Base-by-base conservation (phyloP, 35 echinoderm and acorn worm genomes). In the Ophiothrix spiculata region DNA sequence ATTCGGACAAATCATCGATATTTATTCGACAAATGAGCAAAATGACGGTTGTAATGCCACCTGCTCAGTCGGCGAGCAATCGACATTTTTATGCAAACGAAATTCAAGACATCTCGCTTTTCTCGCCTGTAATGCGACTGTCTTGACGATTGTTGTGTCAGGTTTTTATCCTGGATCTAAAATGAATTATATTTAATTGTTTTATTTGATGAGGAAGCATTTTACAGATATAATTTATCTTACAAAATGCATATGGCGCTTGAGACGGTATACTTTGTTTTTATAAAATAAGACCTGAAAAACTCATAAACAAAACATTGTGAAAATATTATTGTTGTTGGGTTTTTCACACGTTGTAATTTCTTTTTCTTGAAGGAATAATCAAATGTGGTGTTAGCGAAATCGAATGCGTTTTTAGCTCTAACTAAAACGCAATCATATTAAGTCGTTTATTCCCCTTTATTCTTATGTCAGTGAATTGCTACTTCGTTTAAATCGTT, bases 1-100 rank as follows among this genome's bases (percentile, higher is more conserved):
- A 69, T 25, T 25, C 17, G 60, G 60, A 69, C 60, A 69, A 69
- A 69, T 69, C 29, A 69, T 69, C 60, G 60, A 69, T 69, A 69
- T 69, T 69, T 69, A 69, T 69, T 69, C 60, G 60, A 28, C 60
- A 69, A 69, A 69, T 69, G 16, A 69, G 29, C 10, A 25, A 69
- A 69, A 69, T 69, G 60, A 69, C 60, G 29, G 17, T 69, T 69
- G 60, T 69, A 69, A 69, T 28, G 60, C 16, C 60, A 69, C 60
- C 60, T 69, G 60, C 60, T 28, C 25, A 25, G 6, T 4, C 23
- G 1, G 60, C 25, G n/a, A n/a, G n/a, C 60, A 28, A 69, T 69
- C 60, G 60, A 69, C n/a, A 69, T 15, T 15, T 69, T 69, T n/a
- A 69, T 69, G 60, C 8, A 69, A n/a, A 69, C 2, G 29, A 6